Conservation (phyloP, 2,113 vertebrate species). For the Limanda limanda region DNA sequence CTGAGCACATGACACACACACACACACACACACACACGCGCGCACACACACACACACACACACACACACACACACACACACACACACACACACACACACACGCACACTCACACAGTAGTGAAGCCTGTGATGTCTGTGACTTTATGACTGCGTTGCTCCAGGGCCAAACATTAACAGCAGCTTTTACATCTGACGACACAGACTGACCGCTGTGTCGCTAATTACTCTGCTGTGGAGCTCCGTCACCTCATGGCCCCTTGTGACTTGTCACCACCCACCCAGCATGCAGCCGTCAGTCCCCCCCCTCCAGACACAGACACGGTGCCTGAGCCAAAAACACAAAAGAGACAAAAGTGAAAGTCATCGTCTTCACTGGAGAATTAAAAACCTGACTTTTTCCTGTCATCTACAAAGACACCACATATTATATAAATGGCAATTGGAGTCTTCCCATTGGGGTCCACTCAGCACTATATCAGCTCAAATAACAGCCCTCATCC, state of each 20-base stretch:
- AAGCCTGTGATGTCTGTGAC: slow-evolving; percentile 16
- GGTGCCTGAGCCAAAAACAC: background rate
- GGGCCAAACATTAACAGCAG: slow-evolving; percentile 41
- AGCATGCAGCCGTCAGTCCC: slow-evolving; percentile 15
- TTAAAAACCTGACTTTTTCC: background rate
- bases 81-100: background rate
- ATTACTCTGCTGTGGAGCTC: slow-evolving; percentile 62
- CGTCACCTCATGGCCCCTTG: slow-evolving; percentile 66
- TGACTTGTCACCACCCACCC: slow-evolving; percentile 60
- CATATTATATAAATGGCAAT: background rate
- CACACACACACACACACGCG: background rate
- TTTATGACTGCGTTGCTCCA: slow-evolving; percentile 52
- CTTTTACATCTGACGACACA: slow-evolving; percentile 64
- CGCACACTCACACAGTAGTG: background rate
- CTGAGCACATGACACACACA: background rate
- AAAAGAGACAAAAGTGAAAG: slow-evolving; percentile 3
- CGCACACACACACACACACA: background rate
- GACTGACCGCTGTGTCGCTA: slow-evolving; percentile 72
- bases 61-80: background rate
- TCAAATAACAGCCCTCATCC: slow-evolving; percentile 15
- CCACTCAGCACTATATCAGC: slow-evolving; percentile 9
- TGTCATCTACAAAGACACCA: too few species aligned
- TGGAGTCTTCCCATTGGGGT: background rate
- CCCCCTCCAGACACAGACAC: slow-evolving; percentile 35
- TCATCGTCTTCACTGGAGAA: background rate